Base-by-base conservation (phyloP, 2,113 vertebrate species). In the Sander vitreus region DNA sequence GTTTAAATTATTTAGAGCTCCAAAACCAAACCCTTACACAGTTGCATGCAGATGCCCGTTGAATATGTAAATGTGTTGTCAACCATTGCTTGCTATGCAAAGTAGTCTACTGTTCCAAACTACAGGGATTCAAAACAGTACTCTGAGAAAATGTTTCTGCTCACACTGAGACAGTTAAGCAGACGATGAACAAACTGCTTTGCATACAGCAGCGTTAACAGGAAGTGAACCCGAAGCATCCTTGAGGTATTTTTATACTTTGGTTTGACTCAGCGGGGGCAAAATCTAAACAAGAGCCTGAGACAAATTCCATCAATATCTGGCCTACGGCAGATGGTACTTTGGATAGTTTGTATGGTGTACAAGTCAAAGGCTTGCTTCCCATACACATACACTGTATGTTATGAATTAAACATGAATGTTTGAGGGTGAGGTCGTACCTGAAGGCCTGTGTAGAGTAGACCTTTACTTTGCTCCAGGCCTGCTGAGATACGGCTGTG, bases 381-480 rank as follows among this genome's bases (percentile, higher is more conserved):
- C 33, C 33, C 33, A 33, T 33, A 33, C 33, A 33, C 33, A 6
- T 33, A 33, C 6, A 33, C 33, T 33, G 36, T 39, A 39, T 39
- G 36, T 39, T 39, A 33, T 6, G 36, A 5, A 9, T n/a, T 25
- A 3, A 70, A 10, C 10, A 11, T 19, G 19, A 25, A 7, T 27
- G 21, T 45, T 27, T 6, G 27, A 54, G 11, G 9, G 47, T 72
- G 45, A 57, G n/a, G 15, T 88, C 93, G 16, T 36, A 99, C 98
- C 97, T 96, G 94, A 96, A 95, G 6, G 96, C 95, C 15, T 95
- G 88, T 6, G 95, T 94, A 21, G 95, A 89, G 91, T 93, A 94
- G 2, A 93, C 75, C 8, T 95, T 96, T 23, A 96, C 89, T 84
- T 93, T 96, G 82, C 91, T 89, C 96, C 95, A 97, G 45, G 94